Conservation (phyloP, 1,140 invertebrate species). For the Drosophila pseudoananassae region DNA sequence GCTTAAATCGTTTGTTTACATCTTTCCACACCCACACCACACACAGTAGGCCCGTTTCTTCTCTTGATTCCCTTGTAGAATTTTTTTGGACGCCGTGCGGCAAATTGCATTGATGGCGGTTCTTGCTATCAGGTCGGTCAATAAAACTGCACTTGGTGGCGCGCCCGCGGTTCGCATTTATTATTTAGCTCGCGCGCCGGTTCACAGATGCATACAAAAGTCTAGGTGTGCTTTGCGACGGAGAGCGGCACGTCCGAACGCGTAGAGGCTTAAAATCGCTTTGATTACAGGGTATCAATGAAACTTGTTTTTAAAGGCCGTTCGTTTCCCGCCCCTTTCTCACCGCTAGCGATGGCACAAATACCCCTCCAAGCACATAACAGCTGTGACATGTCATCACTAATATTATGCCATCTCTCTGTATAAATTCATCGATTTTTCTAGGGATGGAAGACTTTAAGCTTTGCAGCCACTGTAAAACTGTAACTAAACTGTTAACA, state of each 20-base stretch:
- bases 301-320: too few species aligned
- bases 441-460: too few species aligned
- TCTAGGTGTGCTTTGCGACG: not conserved
- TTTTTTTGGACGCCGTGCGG: not conserved
- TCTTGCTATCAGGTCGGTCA: constrained; percentile 10
- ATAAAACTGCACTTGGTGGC: not conserved
- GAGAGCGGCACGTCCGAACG: not conserved
- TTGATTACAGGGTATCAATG: too few species aligned
- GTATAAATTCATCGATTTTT: too few species aligned
- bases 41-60: not conserved
- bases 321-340: too few species aligned
- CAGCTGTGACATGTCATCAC: too few species aligned
- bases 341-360: too few species aligned
- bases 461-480: too few species aligned
- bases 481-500: too few species aligned
- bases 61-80: constrained; percentile 7
- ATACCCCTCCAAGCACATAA: too few species aligned
- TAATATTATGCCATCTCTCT: too few species aligned
- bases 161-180: constrained; percentile 17
- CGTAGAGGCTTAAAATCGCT: not conserved
- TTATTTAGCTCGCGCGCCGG: constrained; percentile 13
- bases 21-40: constrained; percentile 24
- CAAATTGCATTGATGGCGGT: constrained; percentile 1
- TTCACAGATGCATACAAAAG: not conserved
- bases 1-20: constrained; percentile 32